Evolutionary conservation across 1,140 invertebrate genomes (phyloP), one percentile per base, ranked within the genome.

Genomic region (Cheumatopsyche charites): DNA sequence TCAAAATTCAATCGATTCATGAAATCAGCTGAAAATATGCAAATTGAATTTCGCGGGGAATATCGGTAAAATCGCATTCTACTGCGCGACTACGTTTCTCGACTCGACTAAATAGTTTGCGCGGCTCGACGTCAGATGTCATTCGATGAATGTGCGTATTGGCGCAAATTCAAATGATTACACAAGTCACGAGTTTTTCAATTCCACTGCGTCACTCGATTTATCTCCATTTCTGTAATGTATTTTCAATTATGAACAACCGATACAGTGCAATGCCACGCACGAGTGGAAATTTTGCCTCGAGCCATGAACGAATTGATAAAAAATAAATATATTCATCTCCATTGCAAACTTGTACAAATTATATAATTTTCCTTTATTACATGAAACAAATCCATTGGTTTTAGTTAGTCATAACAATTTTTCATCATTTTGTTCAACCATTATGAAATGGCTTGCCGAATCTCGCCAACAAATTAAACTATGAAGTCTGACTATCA

Each of bases 141-240:
- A n/a, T 19, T 17, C 7, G 15, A 17, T 4, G 2, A 12, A 45
- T 45, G 29, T 36, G 9, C 3, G 9, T 36, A 36, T 36, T 36
- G 29, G 29, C 29, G 29, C 29, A 36, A 36, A 36, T 36, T 36
- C 29, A 36, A 36, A 36, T 36, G 29, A 36, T 17, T 17, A 9
- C 47, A 52, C 47, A 52, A 52, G 19, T 5, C 15, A 52, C 9
- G 19, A 17, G 15, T 47, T 13, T n/a, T n/a, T 6, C 45, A 17
- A 7, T 36, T 9, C 9, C 47, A 7, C 15, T 52, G 15, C 47
- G 47, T 52, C 47, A 52, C 47, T 17, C 15, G 15, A 52, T 52
- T 52, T 52, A 52, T 52, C 47, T 52, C 47, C 47, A 52, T 52
- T 52, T 52, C 47, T 52, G n/a, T 52, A 52, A 52, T 52, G 47